phyloP scores from a whole-genome alignment of 2,888 invertebrate species.

The Ornithoptera priamus region DNA sequence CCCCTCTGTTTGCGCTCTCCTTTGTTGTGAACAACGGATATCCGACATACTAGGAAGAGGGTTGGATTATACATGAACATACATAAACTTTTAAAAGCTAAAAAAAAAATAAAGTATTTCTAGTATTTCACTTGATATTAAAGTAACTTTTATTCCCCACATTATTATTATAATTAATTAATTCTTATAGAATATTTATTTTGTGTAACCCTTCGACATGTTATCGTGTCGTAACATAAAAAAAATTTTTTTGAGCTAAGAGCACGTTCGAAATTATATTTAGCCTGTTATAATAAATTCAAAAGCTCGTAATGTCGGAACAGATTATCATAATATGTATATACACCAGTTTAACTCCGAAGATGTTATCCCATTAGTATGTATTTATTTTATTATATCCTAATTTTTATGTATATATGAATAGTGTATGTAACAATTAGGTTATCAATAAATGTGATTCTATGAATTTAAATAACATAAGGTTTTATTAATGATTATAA shows the following conservation, averaged over 20 bases:
- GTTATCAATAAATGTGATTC: too few relatives aligned
- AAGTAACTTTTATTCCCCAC: neutral
- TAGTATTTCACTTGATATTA: neutral
- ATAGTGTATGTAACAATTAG: too few relatives aligned
- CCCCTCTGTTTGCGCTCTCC: constrained; percentile 13
- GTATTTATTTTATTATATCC: neutral
- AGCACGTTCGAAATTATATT: too few relatives aligned
- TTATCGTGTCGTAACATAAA: too few relatives aligned
- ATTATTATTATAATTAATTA: too few relatives aligned
- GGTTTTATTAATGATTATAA: too few relatives aligned
- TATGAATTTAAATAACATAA: too few relatives aligned
- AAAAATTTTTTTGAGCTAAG: too few relatives aligned
- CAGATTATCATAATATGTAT: neutral
- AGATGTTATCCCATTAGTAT: neutral
- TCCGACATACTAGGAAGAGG: constrained; percentile 23
- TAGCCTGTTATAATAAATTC: too few relatives aligned
- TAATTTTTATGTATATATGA: neutral
- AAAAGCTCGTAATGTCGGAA: neutral
- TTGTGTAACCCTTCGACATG: too few relatives aligned
- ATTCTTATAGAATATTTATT: neutral
- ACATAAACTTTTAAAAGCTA: neutral
- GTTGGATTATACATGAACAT: constrained; percentile 8
- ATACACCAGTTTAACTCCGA: neutral
- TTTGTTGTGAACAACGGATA: constrained; percentile 24
- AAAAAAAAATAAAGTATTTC: neutral